These are phyloP conservation scores for Drosophila nr. fundita DNA, from an alignment of 2,888 invertebrate species.

Conservation along the genomic window DNA sequence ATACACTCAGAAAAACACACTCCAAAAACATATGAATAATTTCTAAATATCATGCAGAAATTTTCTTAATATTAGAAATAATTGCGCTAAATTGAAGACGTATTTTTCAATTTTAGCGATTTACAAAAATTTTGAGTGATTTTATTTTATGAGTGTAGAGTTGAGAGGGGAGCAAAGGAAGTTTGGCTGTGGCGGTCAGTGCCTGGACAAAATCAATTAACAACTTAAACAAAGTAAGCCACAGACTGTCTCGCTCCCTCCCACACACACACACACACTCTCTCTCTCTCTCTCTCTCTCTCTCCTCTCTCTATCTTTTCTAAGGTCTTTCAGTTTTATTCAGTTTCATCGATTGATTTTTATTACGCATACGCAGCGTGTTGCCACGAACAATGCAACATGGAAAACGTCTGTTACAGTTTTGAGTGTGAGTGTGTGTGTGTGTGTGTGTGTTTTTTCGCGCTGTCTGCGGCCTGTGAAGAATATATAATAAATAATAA, in stretches of 20 bases:
- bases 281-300: constrained; percentile 1
- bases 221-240: constrained; percentile 58
- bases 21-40: background rate
- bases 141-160: background rate
- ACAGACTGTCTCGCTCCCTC: constrained; percentile 17
- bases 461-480: constrained; percentile 47
- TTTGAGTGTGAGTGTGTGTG: constrained; percentile 15
- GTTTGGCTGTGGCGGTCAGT: background rate
- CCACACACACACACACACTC: background rate
- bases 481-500: constrained; percentile 66
- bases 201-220: constrained; percentile 72
- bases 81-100: accelerated
- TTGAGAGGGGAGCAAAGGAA: background rate
- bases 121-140: background rate
- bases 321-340: background rate
- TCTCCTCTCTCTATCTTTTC: constrained; percentile 1
- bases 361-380: constrained; percentile 40
- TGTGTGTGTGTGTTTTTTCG: constrained; percentile 18
- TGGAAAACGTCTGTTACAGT: constrained; percentile 17
- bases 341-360: constrained; percentile 33
- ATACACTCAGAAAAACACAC: background rate
- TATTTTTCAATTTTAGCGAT: no score
- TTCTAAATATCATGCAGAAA: background rate
- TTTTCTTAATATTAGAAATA: accelerated
- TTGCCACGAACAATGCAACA: constrained; percentile 19